phyloP scores from a whole-genome alignment of 2,888 invertebrate species.

The Oegoconia quadripuncta region DNA sequence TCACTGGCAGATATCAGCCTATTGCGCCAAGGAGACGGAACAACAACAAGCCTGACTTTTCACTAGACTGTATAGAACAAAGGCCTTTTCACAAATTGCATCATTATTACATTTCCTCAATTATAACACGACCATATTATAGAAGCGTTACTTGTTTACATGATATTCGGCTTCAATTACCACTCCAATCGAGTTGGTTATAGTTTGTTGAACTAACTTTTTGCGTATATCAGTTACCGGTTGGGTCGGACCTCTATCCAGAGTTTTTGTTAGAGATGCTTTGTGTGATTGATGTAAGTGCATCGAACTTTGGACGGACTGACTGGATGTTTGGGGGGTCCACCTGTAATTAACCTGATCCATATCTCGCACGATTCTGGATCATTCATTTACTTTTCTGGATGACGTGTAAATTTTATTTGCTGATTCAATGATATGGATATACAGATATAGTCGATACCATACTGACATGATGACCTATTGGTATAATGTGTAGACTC shows the following conservation, averaged over 20 bases:
- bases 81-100: conserved; percentile 24
- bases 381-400: too few species aligned
- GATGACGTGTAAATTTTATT: too few species aligned
- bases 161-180: not conserved
- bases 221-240: conserved; percentile 53
- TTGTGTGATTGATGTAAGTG: conserved; percentile 38
- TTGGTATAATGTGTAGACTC: too few species aligned
- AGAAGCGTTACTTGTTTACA: not conserved
- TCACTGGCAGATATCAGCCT: not conserved
- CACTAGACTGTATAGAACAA: too few species aligned
- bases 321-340: not conserved
- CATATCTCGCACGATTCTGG: too few species aligned
- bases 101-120: conserved; percentile 30
- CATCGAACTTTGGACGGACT: conserved; percentile 32
- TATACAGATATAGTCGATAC: too few species aligned
- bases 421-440: too few species aligned
- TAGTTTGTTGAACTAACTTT: conserved; percentile 63
- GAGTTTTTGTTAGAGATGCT: conserved; percentile 40
- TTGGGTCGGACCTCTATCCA: conserved; percentile 29
- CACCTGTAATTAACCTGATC: not conserved
- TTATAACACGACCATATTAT: conserved; percentile 19
- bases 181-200: conserved; percentile 18
- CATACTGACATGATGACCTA: too few species aligned
- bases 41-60: too few species aligned
- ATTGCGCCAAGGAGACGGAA: too few species aligned